A percentile compares a stretch with the other conserved stretches of the same genome.
Evolutionary conservation across 2,888 invertebrate species (phyloP).

Genomic region (Nemoura dubitans): DNA sequence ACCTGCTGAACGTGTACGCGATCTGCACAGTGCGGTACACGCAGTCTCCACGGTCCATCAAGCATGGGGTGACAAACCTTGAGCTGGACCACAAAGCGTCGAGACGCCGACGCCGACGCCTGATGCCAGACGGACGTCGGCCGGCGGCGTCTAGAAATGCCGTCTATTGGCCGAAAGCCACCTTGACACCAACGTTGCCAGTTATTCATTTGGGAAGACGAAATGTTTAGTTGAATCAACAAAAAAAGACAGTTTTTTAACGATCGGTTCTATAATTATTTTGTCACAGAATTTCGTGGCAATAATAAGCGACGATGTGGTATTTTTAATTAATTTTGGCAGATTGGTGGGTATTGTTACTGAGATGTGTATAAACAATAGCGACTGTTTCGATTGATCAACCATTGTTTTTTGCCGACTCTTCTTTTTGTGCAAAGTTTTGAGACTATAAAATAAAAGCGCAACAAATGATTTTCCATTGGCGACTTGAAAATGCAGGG

Average conservation of each 20-base stretch:
- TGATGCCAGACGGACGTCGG: slow-evolving; percentile 10
- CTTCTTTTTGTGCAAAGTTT: background rate
- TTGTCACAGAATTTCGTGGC: background rate
- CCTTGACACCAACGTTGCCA: slow-evolving; percentile 22
- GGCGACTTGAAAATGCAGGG: background rate
- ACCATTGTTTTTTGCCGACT: background rate
- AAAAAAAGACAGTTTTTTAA: background rate
- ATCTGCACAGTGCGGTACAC: background rate
- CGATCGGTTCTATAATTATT: background rate
- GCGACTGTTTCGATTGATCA: background rate
- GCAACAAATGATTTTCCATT: background rate
- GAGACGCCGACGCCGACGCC: slow-evolving; percentile 15
- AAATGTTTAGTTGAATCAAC: slow-evolving; percentile 12
- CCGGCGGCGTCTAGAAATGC: background rate
- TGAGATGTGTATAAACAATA: background rate
- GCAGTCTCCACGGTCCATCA: background rate
- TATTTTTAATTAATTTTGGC: slow-evolving; percentile 3
- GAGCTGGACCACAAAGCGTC: slow-evolving; percentile 1
- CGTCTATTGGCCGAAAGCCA: background rate
- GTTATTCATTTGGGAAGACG: background rate
- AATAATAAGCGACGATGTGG: background rate
- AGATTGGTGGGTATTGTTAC: background rate
- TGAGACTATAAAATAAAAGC: background rate
- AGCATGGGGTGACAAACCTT: background rate
- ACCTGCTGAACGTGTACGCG: background rate